phyloP scores from a whole-genome alignment of 2,888 invertebrate genomes.

The Thecocarcelia acutangulata region DNA sequence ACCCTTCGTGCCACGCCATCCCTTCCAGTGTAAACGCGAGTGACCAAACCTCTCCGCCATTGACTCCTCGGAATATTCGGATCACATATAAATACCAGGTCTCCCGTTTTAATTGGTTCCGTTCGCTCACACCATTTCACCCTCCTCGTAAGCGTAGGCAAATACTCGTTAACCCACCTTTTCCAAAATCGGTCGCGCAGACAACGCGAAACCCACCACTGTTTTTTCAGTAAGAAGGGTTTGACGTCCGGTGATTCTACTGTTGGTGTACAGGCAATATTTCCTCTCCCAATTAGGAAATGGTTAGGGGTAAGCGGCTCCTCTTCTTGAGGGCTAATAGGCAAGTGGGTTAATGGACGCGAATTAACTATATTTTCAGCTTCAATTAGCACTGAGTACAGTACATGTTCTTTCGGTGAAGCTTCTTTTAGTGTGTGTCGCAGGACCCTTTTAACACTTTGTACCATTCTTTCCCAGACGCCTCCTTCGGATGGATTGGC shows the following conservation, averaged over 20 bases:
- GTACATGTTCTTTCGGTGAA: no score
- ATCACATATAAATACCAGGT: not conserved
- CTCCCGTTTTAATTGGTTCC: not conserved
- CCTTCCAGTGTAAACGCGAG: not conserved
- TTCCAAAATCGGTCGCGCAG: constrained; percentile 63
- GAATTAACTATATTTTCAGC: no score
- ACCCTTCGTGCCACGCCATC: no score
- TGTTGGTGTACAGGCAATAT: not conserved
- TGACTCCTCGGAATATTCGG: not conserved
- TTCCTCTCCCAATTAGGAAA: constrained; percentile 48
- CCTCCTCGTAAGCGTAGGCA: constrained; percentile 57
- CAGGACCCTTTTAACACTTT: no score
- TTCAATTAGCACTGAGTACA: no score
- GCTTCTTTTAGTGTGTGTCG: no score
- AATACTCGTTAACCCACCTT: constrained; percentile 58
- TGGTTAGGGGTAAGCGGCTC: constrained; percentile 66
- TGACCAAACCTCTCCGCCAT: constrained; percentile 4
- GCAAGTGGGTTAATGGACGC: constrained; percentile 15
- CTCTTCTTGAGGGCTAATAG: constrained; percentile 39
- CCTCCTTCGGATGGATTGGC: no score
- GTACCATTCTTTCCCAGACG: no score
- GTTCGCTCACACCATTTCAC: no score
- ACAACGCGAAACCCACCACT: constrained; percentile 32
- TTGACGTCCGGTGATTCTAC: not conserved
- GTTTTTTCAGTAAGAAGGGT: constrained; percentile 24